Base-by-base conservation (phyloP, 2,888 invertebrate species). In the Smittia sp. region DNA sequence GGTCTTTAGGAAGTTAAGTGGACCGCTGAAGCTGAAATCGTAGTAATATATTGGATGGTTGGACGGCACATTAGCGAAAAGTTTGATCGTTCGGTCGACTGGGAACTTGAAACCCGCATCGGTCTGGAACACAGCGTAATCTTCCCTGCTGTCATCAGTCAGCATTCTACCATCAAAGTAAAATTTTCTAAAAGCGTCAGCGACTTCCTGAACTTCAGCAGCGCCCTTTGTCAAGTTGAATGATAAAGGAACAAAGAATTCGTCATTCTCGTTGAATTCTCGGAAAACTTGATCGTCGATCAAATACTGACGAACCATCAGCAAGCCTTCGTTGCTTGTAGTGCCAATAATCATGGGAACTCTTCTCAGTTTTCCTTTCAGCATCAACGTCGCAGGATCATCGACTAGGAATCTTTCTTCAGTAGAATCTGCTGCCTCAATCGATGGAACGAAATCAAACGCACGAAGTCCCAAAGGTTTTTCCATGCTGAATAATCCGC, bases 281-380 rank as follows among this genome's bases (percentile, higher is more conserved):
- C 24, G 15, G 20, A 75, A 52, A 1, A 70, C 54, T 9, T 11
- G 39, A 13, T 27, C 13, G 15, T 70, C 63, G 1, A 75, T 22
- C 1, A 63, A 25, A 22, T 9, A 11, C 39, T 74, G 67, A 25
- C 38, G 41, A 0, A 75, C 18, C 41, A 24, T 46, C 4, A 75
- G 72, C 1, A 75, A 63, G 38, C 75, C 73, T 74, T 76, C 76
- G 38, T 72, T 73, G 18, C 58, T 69, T 20, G 65, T 73, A 11
- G 74, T 52, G 0, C 76, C 76, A 6, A 74, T 74, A 27, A 76
- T 76, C 46, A 72, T 74, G 20, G 76, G 76, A 20, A 76, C 73
- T 7, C 54, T 63, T 18, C 74, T 65, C 32, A 74, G 75, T 9
- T 73, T 67, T 1, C 75, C 75, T 24, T 22, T 67, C 13, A 27